Conservation (phyloP, 2,113 vertebrate species). For the Catharus fuscescens region DNA sequence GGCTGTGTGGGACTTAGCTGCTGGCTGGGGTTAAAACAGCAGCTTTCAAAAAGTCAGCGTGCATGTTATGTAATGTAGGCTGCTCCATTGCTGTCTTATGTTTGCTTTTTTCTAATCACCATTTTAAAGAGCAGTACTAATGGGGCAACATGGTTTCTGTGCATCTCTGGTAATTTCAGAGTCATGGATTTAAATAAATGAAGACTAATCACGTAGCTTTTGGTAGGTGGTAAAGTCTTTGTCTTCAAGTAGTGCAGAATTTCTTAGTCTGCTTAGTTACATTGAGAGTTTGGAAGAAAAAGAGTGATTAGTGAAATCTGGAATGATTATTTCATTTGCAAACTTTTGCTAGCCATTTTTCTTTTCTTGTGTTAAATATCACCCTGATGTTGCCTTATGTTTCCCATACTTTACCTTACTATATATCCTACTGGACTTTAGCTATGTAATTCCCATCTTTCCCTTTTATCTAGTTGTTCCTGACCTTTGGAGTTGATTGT, state of each 20-base stretch:
- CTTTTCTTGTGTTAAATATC: neutral
- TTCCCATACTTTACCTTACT: neutral
- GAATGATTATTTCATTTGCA: neutral
- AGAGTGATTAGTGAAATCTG: neutral
- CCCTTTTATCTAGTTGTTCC: slow-evolving; percentile 13
- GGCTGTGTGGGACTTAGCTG: neutral
- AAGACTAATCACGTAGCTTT: neutral
- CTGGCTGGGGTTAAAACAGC: neutral
- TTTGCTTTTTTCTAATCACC: neutral
- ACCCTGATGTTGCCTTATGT: neutral
- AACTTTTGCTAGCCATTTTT: neutral
- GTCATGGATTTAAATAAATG: neutral
- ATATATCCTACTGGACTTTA: slow-evolving; percentile 32
- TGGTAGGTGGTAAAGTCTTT: neutral
- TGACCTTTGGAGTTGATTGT: slow-evolving; percentile 26
- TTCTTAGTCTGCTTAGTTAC: neutral
- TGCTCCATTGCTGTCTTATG: neutral
- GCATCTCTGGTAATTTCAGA: neutral
- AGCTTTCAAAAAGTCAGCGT: slow-evolving; percentile 49
- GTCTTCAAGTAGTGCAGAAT: neutral
- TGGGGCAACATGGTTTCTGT: neutral
- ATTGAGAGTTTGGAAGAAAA: neutral
- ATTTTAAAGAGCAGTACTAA: neutral
- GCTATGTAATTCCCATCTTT: neutral
- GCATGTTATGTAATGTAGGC: neutral